Evolutionary conservation across 2,797 vertebrate species (phyloP), one percentile per base, ranked within the genome.

Genomic region (Leucoraja ocellata): DNA sequence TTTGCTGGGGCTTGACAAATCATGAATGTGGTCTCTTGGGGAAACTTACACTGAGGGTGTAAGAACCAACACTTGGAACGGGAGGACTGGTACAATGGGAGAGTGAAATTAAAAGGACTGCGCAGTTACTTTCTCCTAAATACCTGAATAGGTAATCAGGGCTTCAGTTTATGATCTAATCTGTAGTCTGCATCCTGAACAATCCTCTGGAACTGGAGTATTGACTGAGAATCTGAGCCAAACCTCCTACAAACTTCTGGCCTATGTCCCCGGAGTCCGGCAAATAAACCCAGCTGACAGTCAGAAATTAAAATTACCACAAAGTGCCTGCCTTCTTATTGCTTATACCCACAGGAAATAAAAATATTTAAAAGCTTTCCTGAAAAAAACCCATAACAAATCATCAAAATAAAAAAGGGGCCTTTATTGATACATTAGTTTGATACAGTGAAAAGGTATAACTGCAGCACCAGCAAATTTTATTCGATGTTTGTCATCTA

Each of bases 301-400:
- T 68, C 63, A 88, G 63, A 36, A 68, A 88, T 86, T 63, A 86
- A 86, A 86, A 86, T n/a, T 61, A 63, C 83, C 54, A 86, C 16
- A 86, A 63, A 88, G 63, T 88, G 63, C 28, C n/a, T 88, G 84
- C n/a, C 61, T 68, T 63, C 68, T 88, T 88, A 36, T 63, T 88
- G 84, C 84, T 68, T 88, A 88, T 36, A 21, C 61, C 63, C 61
- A 9, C n/a, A 36, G 84, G 84, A 88, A 68, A 88, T 88, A 36
- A 88, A 88, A 88, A 88, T 68, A 68, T 88, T 88, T 88, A 68
- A 88, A 88, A 88, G 84, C 61, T 68, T 88, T 88, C 68, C 13
- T 68, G 1, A 63, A 86, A 86, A 68, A 32, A 88, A 36, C 18
- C 36, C 58, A 86, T 78, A 78, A 65, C 61, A 88, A 88, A 68